phyloP scores from a whole-genome alignment of 2,113 vertebrate species.

The Micromys minutus region DNA sequence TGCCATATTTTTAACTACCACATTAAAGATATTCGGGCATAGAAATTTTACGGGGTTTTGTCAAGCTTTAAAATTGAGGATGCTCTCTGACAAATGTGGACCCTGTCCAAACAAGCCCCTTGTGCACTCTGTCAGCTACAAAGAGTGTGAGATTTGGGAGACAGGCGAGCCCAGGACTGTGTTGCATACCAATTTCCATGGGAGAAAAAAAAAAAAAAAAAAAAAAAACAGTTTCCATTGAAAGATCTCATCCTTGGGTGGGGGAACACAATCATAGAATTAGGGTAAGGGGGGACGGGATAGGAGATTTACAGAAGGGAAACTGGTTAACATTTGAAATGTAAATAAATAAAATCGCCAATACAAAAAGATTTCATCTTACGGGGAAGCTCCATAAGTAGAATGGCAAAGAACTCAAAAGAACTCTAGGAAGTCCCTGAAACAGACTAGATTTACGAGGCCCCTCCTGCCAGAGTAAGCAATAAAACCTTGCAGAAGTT shows the following conservation, averaged over 20 bases:
- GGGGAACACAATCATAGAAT: too few relatives aligned
- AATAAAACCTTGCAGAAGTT: neutral
- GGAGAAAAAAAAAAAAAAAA: too few relatives aligned
- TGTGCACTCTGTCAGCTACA: slow-evolving; percentile 24
- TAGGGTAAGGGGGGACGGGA: too few relatives aligned
- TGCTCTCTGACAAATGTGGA: slow-evolving; percentile 58
- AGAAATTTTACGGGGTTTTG: slow-evolving; percentile 52
- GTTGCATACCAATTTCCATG: neutral
- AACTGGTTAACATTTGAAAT: too few relatives aligned
- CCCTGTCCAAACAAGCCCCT: slow-evolving; percentile 55
- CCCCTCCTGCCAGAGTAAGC: neutral
- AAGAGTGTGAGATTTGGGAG: slow-evolving; percentile 34
- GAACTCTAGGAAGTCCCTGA: neutral
- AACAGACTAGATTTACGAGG: neutral
- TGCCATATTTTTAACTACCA: slow-evolving; percentile 54
- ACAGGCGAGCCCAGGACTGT: neutral
- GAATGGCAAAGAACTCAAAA: too few relatives aligned
- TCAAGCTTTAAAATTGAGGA: slow-evolving; percentile 50
- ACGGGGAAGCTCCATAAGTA: neutral
- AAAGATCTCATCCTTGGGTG: too few relatives aligned
- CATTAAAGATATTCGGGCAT: slow-evolving; percentile 43
- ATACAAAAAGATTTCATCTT: too few relatives aligned
- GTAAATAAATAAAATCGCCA: too few relatives aligned
- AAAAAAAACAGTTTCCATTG: too few relatives aligned
- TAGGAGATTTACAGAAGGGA: too few relatives aligned